Evolutionary conservation across 2,888 invertebrate genomes (phyloP), one percentile per base, ranked within the genome.

Genomic region (Elysia crispata): DNA sequence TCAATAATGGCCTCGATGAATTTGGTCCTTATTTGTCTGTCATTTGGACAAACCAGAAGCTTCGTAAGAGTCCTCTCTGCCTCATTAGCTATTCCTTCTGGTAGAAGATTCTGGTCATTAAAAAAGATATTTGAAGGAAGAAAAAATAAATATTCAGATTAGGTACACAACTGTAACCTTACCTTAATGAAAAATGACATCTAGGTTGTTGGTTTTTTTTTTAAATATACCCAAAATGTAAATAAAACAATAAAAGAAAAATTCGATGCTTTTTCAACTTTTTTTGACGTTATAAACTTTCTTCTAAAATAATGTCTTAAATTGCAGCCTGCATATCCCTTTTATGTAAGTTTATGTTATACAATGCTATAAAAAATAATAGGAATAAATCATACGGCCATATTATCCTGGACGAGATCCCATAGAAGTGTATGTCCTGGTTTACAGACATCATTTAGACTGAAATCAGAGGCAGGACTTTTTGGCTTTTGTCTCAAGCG

Each of bases 1-100:
- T 97, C 96, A 69, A 98, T 93, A 89, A 97, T 97, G 13, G 97
- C 98, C 92, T 98, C 97, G 85, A 98, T 97, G 89, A 98, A 98
- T 92, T 97, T 97, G 93, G 97, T 97, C 79, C 97, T 94, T 84
- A 98, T 96, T 83, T 96, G 94, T 85, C 96, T 95, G 91, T 98
- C 97, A 75, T 96, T 96, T 88, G 96, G 97, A 89, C 96, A 97
- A 90, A 89, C 89, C 50, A 98, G 93, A 31, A 98, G 93, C 86
- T 96, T 96, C 87, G 96, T 97, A 0, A 98, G 93, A 1, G 97
- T 96, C 89, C 98, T 98, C 91, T 98, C 98, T 0, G 97, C 97
- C 93, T 98, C 98, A n/a, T 96, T 92, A 0, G 97, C 97, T 76
- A 98, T 92, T 0, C 97, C 97, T 92, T 98, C 98, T 0, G 97